A percentile compares a stretch with the other conserved stretches of the same genome.
Evolutionary conservation across 2,888 invertebrate genomes (phyloP).

Genomic region (Tillus elongatus): DNA sequence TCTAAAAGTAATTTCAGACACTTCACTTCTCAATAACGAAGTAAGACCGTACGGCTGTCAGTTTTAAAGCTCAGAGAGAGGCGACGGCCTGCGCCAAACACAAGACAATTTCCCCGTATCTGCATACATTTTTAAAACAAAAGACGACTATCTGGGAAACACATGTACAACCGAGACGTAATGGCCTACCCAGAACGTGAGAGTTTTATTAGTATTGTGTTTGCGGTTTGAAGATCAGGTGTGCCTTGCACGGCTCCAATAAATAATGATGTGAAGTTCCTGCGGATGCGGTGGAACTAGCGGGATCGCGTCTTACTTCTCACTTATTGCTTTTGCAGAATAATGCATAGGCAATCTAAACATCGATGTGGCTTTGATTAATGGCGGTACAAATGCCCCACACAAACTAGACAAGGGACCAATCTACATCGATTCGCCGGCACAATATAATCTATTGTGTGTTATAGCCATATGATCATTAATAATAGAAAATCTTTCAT

Average conservation of each 20-base stretch:
- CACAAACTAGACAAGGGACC: too few relatives aligned
- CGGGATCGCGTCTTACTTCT: too few relatives aligned
- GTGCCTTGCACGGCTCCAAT: constrained; percentile 19
- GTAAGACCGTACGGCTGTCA: background rate
- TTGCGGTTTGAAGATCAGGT: constrained; percentile 27
- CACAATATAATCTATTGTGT: too few relatives aligned
- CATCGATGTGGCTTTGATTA: too few relatives aligned
- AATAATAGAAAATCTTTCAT: too few relatives aligned
- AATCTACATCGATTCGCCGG: too few relatives aligned
- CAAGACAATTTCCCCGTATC: constrained; percentile 17
- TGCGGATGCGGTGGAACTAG: too few relatives aligned
- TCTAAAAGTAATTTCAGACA: background rate
- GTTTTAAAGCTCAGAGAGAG: too few relatives aligned
- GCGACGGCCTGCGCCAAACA: constrained; percentile 9
- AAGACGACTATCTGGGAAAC: constrained; percentile 30
- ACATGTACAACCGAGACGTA: constrained; percentile 30
- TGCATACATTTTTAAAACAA: constrained; percentile 33
- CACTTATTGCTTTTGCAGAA: too few relatives aligned
- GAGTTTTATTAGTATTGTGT: constrained; percentile 34
- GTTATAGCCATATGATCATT: too few relatives aligned
- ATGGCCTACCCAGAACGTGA: constrained; percentile 30
- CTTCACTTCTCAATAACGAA: constrained; percentile 1
- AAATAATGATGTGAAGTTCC: constrained; percentile 24
- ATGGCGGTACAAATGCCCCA: too few relatives aligned
- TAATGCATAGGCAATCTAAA: too few relatives aligned